Base-by-base conservation (phyloP, 2,888 invertebrate species). In the Epiblema foenella region DNA sequence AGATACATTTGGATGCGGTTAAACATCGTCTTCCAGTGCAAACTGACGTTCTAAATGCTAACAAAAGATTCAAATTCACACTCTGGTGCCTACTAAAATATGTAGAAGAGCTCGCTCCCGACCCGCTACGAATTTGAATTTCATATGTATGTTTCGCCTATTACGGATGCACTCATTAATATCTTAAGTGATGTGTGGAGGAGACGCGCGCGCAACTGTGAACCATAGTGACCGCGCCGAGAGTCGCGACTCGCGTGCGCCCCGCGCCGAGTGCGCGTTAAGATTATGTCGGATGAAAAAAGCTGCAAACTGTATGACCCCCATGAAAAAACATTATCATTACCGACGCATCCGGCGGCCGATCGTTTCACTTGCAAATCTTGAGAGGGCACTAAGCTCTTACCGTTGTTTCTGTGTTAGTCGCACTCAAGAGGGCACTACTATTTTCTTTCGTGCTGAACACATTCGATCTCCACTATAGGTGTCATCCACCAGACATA, bases 151-250 rank as follows among this genome's bases (percentile, higher is more conserved):
- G 92, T 91, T 93, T 91, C 91, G 85, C 89, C 91, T 93, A 93
- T 93, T 93, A 93, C 90, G 88, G 90, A 93, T 93, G 93, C 93
- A 89, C 91, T 93, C 93, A 93, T 93, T 93, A 93, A 93, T 93
- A 93, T 90, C 90, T 91, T 92, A 91, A 92, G 91, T 91, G 92
- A 92, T 90, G 89, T 92, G 90, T 89, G 86, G 84, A 84, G 81
- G 77, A 77, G 76, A 77, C 77, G 74, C 73, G 71, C 75, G 77
- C 70, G 78, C 83, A 81, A 89, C 81, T 85, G 78, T 87, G 79
- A 78, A 84, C 90, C 83, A 79, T 88, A 83, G 75, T 37, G 68
- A 76, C 69, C 66, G 75, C 67, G 62, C 68, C 74, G 78, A 82
- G 76, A 76, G 81, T 78, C 75, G 69, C 73, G 75, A 77, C 71